Conservation (phyloP, 1,140 invertebrate species). For the Elymnias hypermnestra region DNA sequence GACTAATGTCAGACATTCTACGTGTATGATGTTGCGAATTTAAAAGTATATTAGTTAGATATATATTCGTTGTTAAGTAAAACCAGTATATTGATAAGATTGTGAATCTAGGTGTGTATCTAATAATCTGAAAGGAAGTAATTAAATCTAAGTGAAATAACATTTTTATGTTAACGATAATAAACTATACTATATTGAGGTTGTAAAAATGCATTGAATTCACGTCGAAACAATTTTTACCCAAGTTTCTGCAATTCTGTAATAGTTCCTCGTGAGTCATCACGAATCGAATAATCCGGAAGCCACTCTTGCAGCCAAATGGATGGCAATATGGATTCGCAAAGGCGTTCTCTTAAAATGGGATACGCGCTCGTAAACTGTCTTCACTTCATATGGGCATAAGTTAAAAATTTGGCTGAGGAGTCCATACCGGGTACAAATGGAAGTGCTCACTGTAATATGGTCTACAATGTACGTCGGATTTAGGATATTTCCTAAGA, state of each 20-base stretch:
- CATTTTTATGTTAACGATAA: no score
- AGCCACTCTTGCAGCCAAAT: constrained; percentile 44
- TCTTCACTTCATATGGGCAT: constrained; percentile 55
- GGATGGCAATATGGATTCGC: constrained; percentile 46
- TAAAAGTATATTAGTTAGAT: no score
- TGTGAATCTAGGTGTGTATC: no score
- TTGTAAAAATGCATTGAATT: no score
- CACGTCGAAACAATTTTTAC: no score
- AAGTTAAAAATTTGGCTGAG: constrained; percentile 65
- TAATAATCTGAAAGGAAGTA: no score
- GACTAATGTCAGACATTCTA: no score
- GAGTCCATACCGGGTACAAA: constrained; percentile 39
- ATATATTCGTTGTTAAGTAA: no score
- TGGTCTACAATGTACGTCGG: constrained; percentile 48
- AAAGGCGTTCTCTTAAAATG: constrained; percentile 51
- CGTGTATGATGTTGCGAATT: no score
- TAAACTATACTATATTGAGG: neutral
- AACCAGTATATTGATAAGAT: no score
- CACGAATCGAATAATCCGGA: constrained; percentile 31
- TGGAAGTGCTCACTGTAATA: constrained; percentile 44
- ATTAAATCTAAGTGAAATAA: no score
- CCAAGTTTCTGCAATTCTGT: constrained; percentile 18
- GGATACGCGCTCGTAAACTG: constrained; percentile 54
- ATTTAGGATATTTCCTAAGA: constrained; percentile 49
- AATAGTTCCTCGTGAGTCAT: constrained; percentile 28